phyloP scores from a whole-genome alignment of 2,888 invertebrate genomes.

The Papilio gigon region DNA sequence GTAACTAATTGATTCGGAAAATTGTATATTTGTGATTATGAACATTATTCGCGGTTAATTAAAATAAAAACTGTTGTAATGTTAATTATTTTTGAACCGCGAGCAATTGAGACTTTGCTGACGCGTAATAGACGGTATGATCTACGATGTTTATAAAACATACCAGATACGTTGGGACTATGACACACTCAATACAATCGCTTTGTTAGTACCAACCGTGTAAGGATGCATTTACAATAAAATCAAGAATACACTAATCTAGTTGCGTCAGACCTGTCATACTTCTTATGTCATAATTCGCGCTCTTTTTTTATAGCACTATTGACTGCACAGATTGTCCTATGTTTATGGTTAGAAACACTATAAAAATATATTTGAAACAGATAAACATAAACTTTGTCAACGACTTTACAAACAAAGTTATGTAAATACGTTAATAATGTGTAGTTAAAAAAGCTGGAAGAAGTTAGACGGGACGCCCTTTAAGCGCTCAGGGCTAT shows the following conservation, averaged over 20 bases:
- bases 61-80: background rate
- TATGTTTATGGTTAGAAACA: no score
- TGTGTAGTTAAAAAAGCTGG: no score
- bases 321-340: no score
- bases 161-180: background rate
- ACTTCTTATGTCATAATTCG: background rate
- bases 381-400: no score
- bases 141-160: conserved; percentile 11
- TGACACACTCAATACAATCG: conserved; percentile 1
- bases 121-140: conserved; percentile 20
- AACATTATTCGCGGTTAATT: background rate
- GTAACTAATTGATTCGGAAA: conserved; percentile 2
- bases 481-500: no score
- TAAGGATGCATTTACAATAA: background rate
- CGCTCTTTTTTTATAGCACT: background rate
- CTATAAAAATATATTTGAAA: no score
- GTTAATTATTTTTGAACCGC: background rate
- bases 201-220: conserved; percentile 7
- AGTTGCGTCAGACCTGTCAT: conserved; percentile 1
- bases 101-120: no score
- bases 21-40: background rate
- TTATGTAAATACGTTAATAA: no score
- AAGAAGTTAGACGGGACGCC: no score
- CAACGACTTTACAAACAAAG: no score
- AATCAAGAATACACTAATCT: background rate